Evolutionary conservation across 2,888 invertebrate species (phyloP).

Genomic region (Caenorhabditis sp.): DNA sequence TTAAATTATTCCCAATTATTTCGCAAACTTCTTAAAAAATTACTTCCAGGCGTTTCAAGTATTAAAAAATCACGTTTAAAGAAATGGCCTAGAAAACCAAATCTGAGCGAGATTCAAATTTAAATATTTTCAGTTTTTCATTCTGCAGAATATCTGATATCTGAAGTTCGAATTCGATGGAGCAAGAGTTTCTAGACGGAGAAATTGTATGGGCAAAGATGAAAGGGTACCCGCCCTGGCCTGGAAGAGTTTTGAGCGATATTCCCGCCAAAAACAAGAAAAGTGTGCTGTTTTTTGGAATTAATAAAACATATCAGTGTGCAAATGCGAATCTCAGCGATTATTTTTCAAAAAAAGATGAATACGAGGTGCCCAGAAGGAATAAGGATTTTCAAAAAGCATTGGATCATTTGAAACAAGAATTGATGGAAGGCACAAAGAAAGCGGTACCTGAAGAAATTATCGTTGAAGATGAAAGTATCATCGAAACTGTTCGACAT

Average conservation of each 20-base stretch:
- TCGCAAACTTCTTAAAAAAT: too few relatives aligned
- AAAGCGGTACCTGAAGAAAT: background rate
- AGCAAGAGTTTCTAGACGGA: conserved; percentile 8
- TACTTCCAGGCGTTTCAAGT: too few relatives aligned
- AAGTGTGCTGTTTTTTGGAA: conserved; percentile 17
- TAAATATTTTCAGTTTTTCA: too few relatives aligned
- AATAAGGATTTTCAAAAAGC: conserved; percentile 6
- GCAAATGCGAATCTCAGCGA: conserved; percentile 17
- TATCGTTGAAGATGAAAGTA: background rate
- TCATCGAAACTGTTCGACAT: background rate
- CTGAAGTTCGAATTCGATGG: too few relatives aligned
- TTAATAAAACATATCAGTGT: conserved; percentile 8
- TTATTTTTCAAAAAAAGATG: conserved; percentile 20
- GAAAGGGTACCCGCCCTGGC: conserved; percentile 96
- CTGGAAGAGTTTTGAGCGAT: conserved; percentile 79
- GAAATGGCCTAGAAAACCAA: conserved; percentile 4
- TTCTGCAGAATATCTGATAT: too few relatives aligned
- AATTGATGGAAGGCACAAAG: too few relatives aligned
- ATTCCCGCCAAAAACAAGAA: background rate
- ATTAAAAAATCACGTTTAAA: background rate
- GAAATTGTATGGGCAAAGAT: conserved; percentile 89
- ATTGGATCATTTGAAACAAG: background rate
- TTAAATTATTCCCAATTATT: too few relatives aligned
- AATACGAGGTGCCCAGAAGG: conserved; percentile 14
- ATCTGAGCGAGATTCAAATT: background rate